Conservation (phyloP, 2,888 invertebrate species). For the Leptura quadrifasciata region DNA sequence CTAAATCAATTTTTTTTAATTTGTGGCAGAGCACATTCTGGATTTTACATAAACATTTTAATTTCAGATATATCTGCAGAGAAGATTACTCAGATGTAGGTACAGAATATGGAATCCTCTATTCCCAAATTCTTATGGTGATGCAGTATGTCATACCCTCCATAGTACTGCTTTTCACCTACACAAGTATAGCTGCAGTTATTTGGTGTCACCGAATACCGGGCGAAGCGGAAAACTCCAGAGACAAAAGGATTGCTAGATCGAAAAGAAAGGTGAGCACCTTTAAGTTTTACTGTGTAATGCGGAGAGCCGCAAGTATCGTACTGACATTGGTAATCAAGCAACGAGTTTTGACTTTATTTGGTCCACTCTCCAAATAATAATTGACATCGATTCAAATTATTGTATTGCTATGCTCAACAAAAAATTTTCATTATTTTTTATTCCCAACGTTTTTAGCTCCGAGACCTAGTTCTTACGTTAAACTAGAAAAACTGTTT, state of each 20-base stretch:
- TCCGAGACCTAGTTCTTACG: no score
- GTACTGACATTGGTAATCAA: no score
- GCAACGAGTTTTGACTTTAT: no score
- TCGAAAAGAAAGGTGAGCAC: constrained; percentile 91
- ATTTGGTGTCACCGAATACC: constrained; percentile 93
- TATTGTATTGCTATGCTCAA: no score
- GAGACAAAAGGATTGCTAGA: constrained; percentile 88
- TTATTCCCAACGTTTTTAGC: no score
- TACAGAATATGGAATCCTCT: constrained; percentile 80
- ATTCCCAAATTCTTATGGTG: constrained; percentile 85
- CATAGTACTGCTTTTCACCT: constrained; percentile 87
- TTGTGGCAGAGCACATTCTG: no score
- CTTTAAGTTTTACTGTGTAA: not conserved
- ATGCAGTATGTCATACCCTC: constrained; percentile 91
- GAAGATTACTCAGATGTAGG: constrained; percentile 81
- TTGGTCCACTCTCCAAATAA: no score
- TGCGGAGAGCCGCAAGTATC: no score
- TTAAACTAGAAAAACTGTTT: no score
- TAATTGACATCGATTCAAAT: no score
- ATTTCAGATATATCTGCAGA: constrained; percentile 81
- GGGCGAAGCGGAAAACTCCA: constrained; percentile 89
- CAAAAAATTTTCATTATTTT: no score
- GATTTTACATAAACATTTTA: not conserved
- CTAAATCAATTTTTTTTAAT: no score
- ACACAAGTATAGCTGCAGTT: constrained; percentile 88